Percentiles rank a stretch among this genome's conserved stretches.
These are phyloP conservation scores for Pangasianodon gigas DNA, from an alignment of 2,113 vertebrate genomes.

Conservation along the genomic window DNA sequence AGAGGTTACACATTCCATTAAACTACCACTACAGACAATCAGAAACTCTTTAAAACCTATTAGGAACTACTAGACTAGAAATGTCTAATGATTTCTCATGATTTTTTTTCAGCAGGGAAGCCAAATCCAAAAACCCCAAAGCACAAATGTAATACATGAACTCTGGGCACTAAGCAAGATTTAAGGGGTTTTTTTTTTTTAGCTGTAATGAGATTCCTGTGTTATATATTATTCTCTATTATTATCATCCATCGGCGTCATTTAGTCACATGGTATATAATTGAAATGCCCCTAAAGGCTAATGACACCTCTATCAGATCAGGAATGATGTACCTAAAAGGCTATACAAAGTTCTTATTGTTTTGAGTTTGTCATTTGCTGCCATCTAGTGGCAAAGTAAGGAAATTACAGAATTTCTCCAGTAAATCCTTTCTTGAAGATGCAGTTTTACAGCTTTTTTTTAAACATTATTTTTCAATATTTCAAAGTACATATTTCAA, in stretches of 20 bases:
- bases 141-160: neutral
- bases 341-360: too few relatives aligned
- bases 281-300: neutral
- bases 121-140: neutral
- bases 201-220: neutral
- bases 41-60: neutral
- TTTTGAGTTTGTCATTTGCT: neutral
- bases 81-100: neutral
- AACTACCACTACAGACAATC: neutral
- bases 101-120: neutral
- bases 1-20: neutral
- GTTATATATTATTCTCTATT: neutral
- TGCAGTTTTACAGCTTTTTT: neutral
- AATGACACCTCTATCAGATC: neutral
- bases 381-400: constrained; percentile 36
- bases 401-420: neutral
- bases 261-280: neutral
- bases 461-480: neutral
- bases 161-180: neutral
- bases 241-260: neutral
- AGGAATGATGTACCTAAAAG: neutral
- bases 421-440: neutral
- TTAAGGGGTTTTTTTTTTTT: neutral
- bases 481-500: neutral
- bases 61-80: neutral